Conservation (phyloP, 1,140 invertebrate genomes). For the Pseudomyrmex sp. region DNA sequence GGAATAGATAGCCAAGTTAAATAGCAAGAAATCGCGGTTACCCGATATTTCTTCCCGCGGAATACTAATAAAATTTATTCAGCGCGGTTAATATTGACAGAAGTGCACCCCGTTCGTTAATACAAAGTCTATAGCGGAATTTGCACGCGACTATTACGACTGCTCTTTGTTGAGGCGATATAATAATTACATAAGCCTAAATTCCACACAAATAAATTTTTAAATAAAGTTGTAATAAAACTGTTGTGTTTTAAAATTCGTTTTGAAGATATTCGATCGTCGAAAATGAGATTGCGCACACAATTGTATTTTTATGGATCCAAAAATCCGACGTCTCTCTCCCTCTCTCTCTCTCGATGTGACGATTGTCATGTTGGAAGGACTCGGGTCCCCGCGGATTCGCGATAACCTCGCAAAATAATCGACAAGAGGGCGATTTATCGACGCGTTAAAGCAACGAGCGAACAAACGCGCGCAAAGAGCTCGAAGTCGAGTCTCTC, state of each 20-base stretch:
- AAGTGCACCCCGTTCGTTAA: conserved; percentile 34
- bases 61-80: conserved; percentile 58
- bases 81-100: conserved; percentile 38
- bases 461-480: conserved; percentile 18
- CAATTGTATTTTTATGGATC: not conserved
- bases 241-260: too few relatives aligned
- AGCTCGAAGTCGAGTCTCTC: conserved; percentile 72
- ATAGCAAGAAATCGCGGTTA: conserved; percentile 50
- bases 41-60: conserved; percentile 43
- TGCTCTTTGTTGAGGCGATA: not conserved
- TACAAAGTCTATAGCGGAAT: conserved; percentile 17
- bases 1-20: conserved; percentile 57
- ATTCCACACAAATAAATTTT: not conserved
- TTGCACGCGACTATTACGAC: conserved; percentile 18
- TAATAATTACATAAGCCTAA: not conserved
- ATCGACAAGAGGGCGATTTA: conserved; percentile 51
- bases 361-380: conserved; percentile 74
- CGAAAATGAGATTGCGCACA: too few relatives aligned
- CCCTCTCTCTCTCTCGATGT: conserved; percentile 49
- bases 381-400: conserved; percentile 39
- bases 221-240: not conserved
- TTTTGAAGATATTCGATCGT: too few relatives aligned
- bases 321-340: too few relatives aligned
- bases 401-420: conserved; percentile 54
- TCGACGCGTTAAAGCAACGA: conserved; percentile 50